Evolutionary conservation across 2,113 vertebrate genomes (phyloP), one percentile per base, ranked within the genome.

Genomic region (Camarhynchus parvulus): DNA sequence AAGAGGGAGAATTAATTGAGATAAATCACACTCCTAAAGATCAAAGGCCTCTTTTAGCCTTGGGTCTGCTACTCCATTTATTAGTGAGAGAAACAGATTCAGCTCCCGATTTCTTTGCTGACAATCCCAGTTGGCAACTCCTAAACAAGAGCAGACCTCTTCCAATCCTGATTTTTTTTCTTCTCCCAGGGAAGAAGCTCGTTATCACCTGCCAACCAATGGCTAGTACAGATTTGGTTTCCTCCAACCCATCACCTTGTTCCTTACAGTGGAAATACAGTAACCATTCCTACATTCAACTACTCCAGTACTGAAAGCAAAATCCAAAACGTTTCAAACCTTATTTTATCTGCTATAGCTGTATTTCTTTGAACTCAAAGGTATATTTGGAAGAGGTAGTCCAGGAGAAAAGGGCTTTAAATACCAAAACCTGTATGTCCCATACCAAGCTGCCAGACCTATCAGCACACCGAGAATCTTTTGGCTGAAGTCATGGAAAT

Each of bases 401-500:
- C 99, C 99, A 7, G 99, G 99, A 46, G 99, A 99, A 70, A 98
- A 96, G 5, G 98, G 96, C 13, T 97, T 98, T 37, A 96, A 94
- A 83, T 99, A 99, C 99, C 99, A 99, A 86, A 97, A 96, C 39
- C 95, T 90, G 23, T 99, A 99, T 0, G 99, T 99, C 67, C 98
- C 93, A 2, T 98, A 98, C 99, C 99, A 99, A 20, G 96, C 98
- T 42, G 98, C 62, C 62, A 99, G 89, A 33, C 98, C 99, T 9
- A 97, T 98, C 5, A 95, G 37, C 21, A 98, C 99, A 24, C 99
- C 99, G 0, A 99, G 94, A 11, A 99, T 28, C 96, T 99, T 99
- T 63, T 99, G 98, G 37, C 91, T 97, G 8, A 97, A 78, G 74
- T 99, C 78, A 21, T 99, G 99, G 96, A 99, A 99, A 94, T 99